phyloP scores from a whole-genome alignment of 2,797 vertebrate genomes.

The Crossoptilon crossoptilon region DNA sequence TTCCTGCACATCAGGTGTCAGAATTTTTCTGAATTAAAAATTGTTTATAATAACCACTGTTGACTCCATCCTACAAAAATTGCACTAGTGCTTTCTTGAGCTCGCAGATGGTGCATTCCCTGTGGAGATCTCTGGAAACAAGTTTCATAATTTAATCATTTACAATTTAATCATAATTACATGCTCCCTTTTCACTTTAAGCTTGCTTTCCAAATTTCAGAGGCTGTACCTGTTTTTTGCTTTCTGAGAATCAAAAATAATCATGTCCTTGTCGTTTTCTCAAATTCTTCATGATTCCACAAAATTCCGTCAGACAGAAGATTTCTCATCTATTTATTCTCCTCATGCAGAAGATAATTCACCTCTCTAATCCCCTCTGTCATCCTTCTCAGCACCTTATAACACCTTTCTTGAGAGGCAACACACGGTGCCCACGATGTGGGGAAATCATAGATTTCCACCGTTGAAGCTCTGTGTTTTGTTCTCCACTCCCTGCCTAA shows the following conservation, averaged over 20 bases:
- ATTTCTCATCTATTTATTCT: background rate
- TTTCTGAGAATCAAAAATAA: conserved; percentile 21
- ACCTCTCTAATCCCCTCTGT: background rate
- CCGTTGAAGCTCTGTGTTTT: conserved; percentile 22
- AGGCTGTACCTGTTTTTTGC: background rate
- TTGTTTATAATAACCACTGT: background rate
- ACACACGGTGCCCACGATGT: rapidly evolving
- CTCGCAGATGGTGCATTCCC: background rate
- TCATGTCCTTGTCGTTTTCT: background rate
- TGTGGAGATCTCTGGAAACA: background rate
- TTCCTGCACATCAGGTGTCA: background rate
- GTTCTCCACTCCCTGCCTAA: background rate
- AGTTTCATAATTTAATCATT: conserved; percentile 9
- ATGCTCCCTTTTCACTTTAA: conserved; percentile 18
- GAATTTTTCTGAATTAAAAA: background rate
- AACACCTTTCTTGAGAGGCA: background rate
- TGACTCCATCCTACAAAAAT: background rate
- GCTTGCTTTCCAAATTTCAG: conserved; percentile 1
- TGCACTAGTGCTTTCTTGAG: background rate
- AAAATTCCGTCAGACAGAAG: background rate
- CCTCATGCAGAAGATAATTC: background rate
- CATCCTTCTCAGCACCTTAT: conserved; percentile 8
- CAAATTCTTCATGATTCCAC: background rate
- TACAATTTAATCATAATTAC: conserved; percentile 12
- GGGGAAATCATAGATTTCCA: background rate